Base-by-base conservation (phyloP, 2,113 vertebrate genomes). In the Microcebus murinus region DNA sequence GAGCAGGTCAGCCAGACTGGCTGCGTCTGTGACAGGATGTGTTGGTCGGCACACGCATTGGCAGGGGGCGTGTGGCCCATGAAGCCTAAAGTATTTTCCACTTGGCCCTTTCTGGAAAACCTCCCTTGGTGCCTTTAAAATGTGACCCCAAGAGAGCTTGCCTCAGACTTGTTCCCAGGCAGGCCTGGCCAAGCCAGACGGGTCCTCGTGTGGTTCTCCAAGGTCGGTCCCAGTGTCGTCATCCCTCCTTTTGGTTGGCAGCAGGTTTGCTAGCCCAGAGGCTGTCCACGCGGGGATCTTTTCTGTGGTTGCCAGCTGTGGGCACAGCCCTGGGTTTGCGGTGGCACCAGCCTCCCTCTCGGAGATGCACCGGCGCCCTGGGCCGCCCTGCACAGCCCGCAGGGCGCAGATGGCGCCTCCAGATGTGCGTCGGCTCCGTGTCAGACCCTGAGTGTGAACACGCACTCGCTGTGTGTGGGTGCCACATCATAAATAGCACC, bases 281-380 rank as follows among this genome's bases (percentile, higher is more conserved):
- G 4, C 3, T 23, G 68, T 71, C 21, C 68, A 71, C 4, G 52
- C 36, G 12, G n/a, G 34, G 77, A 27, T 9, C n/a, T 73, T 73
- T 61, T 36, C 18, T 1, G 8, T 14, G 0, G 1, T 81, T 27
- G 14, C 55, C n/a, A 18, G n/a, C 55, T 11, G 52, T 4, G 14
- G 25, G 4, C 23, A 15, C 8, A 29, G 45, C 63, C 45, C 48
- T 9, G 25, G 31, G 39, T 31, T 27, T 12, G 13, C 74, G 14
- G 52, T 0, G 21, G 18, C 11, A 34, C 1, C 21, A 20, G 1
- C 52, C 52, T 71, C 21, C 31, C 1, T 0, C 10, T 34, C 1
- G 34, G 73, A 67, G 73, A 52, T 1, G 4, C 61, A 63, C 11
- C 4, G 11, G 61, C 11, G 11, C 61, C 11, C 11, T 12, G 61